These are phyloP conservation scores for Morpho achilles DNA, from an alignment of 2,888 invertebrate genomes.

Conservation along the genomic window DNA sequence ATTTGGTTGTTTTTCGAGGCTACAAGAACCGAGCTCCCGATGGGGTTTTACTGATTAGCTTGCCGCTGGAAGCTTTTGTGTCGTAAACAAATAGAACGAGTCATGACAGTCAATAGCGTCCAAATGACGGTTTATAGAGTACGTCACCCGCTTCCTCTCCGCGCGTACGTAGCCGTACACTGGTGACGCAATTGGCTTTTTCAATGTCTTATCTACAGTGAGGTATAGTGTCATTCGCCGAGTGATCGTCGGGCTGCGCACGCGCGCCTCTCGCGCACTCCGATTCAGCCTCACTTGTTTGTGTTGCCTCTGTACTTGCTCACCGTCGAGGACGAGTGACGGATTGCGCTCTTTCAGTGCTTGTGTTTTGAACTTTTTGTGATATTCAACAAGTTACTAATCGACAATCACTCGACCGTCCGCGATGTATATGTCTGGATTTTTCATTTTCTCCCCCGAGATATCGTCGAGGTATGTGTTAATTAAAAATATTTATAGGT, in stretches of 20 bases:
- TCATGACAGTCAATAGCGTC: constrained; percentile 57
- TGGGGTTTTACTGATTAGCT: constrained; percentile 22
- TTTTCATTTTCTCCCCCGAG: constrained; percentile 68
- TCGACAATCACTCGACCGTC: constrained; percentile 42
- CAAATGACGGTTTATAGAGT: constrained; percentile 61
- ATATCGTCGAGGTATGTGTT: constrained; percentile 70
- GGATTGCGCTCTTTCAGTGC: constrained; percentile 65
- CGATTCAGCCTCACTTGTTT: constrained; percentile 65
- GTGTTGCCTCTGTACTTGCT: constrained; percentile 57
- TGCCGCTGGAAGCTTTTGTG: constrained; percentile 40
- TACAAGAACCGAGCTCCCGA: constrained; percentile 2
- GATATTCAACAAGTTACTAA: constrained; percentile 53
- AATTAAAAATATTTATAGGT: constrained; percentile 35
- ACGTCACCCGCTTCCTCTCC: constrained; percentile 74
- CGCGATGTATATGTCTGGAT: constrained; percentile 71
- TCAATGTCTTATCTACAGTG: constrained; percentile 77
- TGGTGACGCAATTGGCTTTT: constrained; percentile 78
- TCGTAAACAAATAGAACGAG: constrained; percentile 53
- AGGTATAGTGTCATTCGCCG: constrained; percentile 74
- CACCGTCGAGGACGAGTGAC: constrained; percentile 70
- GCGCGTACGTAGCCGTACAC: constrained; percentile 71
- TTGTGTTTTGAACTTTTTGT: constrained; percentile 71
- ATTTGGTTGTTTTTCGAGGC: constrained; percentile 7
- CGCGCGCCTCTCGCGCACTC: constrained; percentile 52
- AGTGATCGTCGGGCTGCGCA: constrained; percentile 68